Percentiles rank a stretch among this genome's conserved stretches.
phyloP scores from a whole-genome alignment of 1,140 invertebrate genomes.

The Anastrepha obliqua region DNA sequence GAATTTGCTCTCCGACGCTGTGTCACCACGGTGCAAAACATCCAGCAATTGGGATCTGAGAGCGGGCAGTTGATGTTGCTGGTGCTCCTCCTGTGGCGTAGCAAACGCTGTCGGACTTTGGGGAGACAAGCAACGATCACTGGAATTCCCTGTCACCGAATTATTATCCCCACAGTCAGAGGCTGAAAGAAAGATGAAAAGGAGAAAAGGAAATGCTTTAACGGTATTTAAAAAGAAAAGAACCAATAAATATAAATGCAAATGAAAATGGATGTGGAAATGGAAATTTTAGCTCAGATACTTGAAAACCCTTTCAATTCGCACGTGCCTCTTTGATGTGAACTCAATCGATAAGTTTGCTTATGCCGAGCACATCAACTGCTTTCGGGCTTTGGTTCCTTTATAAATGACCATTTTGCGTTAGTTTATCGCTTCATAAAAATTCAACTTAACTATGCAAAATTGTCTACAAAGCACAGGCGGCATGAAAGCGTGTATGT shows the following conservation, averaged over 20 bases:
- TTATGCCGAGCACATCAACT: conserved; percentile 38
- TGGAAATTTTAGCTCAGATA: conserved; percentile 10
- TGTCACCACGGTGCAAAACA: background rate
- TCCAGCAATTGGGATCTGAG: conserved; percentile 58
- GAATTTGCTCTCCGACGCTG: background rate
- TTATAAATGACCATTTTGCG: conserved; percentile 50
- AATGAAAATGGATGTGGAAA: conserved; percentile 10
- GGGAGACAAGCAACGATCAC: conserved; percentile 70
- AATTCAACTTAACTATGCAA: conserved; percentile 50
- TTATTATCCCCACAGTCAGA: conserved; percentile 73
- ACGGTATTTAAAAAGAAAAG: background rate
- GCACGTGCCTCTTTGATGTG: conserved; percentile 54
- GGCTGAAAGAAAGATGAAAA: conserved; percentile 60
- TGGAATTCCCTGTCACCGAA: conserved; percentile 70
- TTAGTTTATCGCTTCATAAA: conserved; percentile 49
- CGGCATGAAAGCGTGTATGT: background rate
- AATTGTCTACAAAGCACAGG: background rate
- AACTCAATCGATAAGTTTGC: conserved; percentile 24
- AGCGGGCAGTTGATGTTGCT: conserved; percentile 59
- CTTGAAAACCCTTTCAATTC: conserved; percentile 35
- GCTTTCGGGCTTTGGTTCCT: conserved; percentile 30
- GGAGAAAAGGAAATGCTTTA: conserved; percentile 31
- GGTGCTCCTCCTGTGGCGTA: conserved; percentile 57
- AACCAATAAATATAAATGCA: conserved; percentile 44
- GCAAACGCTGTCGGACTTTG: conserved; percentile 63